phyloP scores from a whole-genome alignment of 2,888 invertebrate species.

The Anthoptus insignis region DNA sequence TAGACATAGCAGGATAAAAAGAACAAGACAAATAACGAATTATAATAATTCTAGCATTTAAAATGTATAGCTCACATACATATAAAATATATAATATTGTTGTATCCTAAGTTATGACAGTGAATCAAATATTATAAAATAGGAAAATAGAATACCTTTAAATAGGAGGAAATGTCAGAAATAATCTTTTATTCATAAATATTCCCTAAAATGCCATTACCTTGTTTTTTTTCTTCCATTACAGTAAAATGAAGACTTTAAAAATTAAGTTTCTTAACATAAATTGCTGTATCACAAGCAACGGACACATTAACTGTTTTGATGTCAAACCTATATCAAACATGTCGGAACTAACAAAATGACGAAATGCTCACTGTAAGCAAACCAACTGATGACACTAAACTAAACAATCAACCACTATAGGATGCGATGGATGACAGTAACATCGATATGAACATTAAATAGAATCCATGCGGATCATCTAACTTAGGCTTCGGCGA shows the following conservation, averaged over 20 bases:
- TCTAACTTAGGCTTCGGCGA: conserved; percentile 15
- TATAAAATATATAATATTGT: not conserved
- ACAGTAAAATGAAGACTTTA: not conserved
- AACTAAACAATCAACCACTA: conserved; percentile 50
- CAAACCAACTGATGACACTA: conserved; percentile 53
- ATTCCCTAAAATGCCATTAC: not conserved
- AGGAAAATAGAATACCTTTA: too few species aligned
- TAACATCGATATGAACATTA: conserved; percentile 8
- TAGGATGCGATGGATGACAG: conserved; percentile 35
- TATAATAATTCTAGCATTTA: not conserved
- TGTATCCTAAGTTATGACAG: too few species aligned
- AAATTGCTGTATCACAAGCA: not conserved
- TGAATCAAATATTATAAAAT: too few species aligned
- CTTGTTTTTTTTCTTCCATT: not conserved
- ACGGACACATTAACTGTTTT: not conserved
- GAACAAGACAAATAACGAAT: too few species aligned
- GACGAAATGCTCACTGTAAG: conserved; percentile 36
- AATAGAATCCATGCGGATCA: conserved; percentile 25
- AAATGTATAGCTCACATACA: not conserved
- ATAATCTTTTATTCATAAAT: too few species aligned
- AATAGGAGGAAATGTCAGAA: too few species aligned
- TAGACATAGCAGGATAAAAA: too few species aligned
- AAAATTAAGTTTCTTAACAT: not conserved
- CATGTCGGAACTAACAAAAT: conserved; percentile 18
- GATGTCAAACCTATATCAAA: conserved; percentile 9